These are phyloP conservation scores for Helicoverpa zea DNA, from an alignment of 1,140 invertebrate species.

Conservation along the genomic window DNA sequence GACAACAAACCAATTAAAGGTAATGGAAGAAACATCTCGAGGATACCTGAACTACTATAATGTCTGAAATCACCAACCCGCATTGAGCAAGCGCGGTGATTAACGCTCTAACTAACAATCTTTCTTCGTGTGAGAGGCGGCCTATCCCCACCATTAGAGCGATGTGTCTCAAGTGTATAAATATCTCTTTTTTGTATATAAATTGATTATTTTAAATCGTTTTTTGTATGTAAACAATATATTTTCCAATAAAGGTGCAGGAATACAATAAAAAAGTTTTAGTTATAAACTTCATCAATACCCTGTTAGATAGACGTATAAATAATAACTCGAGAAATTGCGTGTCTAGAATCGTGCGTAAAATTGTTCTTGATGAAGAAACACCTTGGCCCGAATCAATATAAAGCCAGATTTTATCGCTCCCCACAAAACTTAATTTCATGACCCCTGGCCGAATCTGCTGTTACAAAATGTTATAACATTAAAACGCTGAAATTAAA, in stretches of 20 bases:
- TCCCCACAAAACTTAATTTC: slow-evolving; percentile 56
- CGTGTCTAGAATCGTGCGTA: slow-evolving; percentile 38
- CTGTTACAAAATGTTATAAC: slow-evolving; percentile 2
- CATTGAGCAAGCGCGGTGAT: too few relatives aligned
- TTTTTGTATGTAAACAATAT: too few relatives aligned
- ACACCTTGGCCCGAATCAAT: slow-evolving; percentile 62
- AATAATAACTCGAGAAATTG: slow-evolving; percentile 26
- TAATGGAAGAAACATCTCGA: too few relatives aligned
- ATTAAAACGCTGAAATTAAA: neutral
- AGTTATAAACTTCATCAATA: neutral
- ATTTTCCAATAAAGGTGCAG: neutral
- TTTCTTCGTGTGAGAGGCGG: too few relatives aligned
- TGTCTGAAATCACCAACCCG: too few relatives aligned
- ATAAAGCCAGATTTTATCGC: slow-evolving; percentile 60
- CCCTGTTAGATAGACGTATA: neutral
- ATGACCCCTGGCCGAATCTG: slow-evolving; percentile 39
- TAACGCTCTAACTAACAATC: too few relatives aligned
- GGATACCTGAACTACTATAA: too few relatives aligned
- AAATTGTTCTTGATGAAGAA: slow-evolving; percentile 54
- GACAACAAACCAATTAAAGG: too few relatives aligned
- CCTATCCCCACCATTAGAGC: too few relatives aligned
- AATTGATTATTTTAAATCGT: too few relatives aligned
- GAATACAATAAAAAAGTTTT: neutral
- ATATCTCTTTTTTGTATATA: too few relatives aligned
- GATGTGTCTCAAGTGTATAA: too few relatives aligned